These are phyloP conservation scores for Seira ritae DNA, from an alignment of 2,888 invertebrate species.

Conservation along the genomic window DNA sequence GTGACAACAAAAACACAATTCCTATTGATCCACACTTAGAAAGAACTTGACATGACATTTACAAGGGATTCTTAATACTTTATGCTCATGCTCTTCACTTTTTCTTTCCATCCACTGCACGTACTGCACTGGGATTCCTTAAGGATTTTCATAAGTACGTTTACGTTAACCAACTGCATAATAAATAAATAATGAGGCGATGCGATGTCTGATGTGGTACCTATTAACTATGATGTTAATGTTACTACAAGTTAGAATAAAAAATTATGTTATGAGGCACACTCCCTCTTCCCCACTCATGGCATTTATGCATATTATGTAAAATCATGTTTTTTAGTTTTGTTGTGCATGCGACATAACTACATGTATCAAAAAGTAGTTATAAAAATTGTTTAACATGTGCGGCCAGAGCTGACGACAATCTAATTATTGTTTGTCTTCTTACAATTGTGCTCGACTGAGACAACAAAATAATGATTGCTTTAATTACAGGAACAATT, in stretches of 20 bases:
- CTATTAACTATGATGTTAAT: neutral
- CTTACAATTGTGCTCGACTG: neutral
- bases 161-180: neutral
- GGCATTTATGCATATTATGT: neutral
- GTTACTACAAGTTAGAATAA: too few relatives aligned
- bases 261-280: neutral
- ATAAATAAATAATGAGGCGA: neutral
- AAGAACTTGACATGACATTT: slow-evolving; percentile 6
- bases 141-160: neutral
- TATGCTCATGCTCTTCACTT: neutral
- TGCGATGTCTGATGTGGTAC: neutral
- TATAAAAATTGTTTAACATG: neutral
- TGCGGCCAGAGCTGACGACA: too few relatives aligned
- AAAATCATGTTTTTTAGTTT: too few relatives aligned
- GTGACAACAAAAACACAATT: neutral
- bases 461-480: too few relatives aligned
- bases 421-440: slow-evolving; percentile 7
- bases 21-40: neutral
- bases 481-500: too few relatives aligned
- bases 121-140: too few relatives aligned
- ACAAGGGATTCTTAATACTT: neutral
- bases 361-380: neutral
- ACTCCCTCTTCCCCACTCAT: neutral
- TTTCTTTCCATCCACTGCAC: neutral
- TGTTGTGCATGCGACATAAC: too few relatives aligned